These are phyloP conservation scores for Triops cancriformis DNA, from an alignment of 1,140 invertebrate genomes.

Conservation along the genomic window DNA sequence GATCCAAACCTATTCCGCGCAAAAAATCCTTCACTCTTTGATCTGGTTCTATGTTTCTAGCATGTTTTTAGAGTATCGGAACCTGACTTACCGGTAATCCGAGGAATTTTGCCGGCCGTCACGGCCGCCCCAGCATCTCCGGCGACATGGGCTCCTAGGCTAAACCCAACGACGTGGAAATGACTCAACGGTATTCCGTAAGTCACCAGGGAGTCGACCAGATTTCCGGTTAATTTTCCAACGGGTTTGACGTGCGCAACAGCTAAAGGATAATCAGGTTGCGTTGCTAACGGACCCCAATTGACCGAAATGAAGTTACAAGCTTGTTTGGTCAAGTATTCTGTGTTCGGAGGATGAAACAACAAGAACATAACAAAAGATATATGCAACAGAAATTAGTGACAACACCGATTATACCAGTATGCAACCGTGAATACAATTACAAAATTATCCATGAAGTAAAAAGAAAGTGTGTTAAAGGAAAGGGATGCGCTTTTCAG, in stretches of 20 bases:
- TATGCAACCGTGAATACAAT: too few species aligned
- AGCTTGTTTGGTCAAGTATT: slow-evolving; percentile 40
- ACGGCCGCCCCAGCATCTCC: slow-evolving; percentile 35
- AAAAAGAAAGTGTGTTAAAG: too few species aligned
- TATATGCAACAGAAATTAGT: too few species aligned
- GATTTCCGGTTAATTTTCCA: slow-evolving; percentile 22
- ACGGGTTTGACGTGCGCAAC: slow-evolving; percentile 18
- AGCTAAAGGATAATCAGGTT: slow-evolving; percentile 15
- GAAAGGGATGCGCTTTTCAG: too few species aligned
- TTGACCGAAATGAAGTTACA: slow-evolving; percentile 38
- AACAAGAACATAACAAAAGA: too few species aligned
- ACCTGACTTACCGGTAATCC: slow-evolving; percentile 28
- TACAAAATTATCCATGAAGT: too few species aligned
- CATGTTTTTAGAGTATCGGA: too few species aligned
- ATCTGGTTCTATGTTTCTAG: too few species aligned
- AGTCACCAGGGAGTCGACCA: slow-evolving; percentile 28
- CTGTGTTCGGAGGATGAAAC: slow-evolving; percentile 30
- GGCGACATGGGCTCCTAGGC: slow-evolving; percentile 37
- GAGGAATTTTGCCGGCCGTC: slow-evolving; percentile 27
- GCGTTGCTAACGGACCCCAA: slow-evolving; percentile 22
- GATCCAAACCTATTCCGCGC: slow-evolving; percentile 46
- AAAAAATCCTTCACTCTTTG: neutral
- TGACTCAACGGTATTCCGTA: slow-evolving; percentile 31
- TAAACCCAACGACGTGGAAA: slow-evolving; percentile 38
- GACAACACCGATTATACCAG: too few species aligned